Evolutionary conservation across 2,113 vertebrate genomes (phyloP).

Genomic region (Callithrix jacchus): DNA sequence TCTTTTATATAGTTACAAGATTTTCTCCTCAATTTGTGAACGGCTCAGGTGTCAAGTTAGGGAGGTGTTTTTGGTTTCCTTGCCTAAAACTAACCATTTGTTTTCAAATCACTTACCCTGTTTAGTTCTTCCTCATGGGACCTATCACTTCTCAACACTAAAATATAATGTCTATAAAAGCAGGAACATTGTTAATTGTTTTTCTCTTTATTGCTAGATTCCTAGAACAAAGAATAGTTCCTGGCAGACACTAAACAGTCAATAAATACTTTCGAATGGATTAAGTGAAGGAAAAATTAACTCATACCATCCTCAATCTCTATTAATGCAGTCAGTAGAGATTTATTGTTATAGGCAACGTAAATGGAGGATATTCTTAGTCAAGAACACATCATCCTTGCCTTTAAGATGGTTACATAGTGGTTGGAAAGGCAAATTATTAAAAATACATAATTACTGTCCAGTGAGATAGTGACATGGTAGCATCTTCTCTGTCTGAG

Average conservation of each 20-base stretch:
- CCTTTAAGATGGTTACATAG: not conserved
- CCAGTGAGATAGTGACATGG: not conserved
- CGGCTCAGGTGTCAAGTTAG: not conserved
- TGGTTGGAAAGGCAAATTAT: not conserved
- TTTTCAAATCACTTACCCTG: not conserved
- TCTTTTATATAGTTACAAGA: not conserved
- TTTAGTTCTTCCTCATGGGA: not conserved
- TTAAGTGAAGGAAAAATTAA: not conserved
- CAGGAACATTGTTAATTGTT: not conserved
- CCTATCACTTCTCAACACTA: not conserved
- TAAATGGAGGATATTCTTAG: not conserved
- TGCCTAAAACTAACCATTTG: not conserved
- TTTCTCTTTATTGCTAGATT: not conserved
- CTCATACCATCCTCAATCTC: not conserved
- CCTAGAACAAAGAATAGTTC: not conserved
- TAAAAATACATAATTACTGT: not conserved
- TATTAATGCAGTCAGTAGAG: not conserved
- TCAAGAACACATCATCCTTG: not conserved
- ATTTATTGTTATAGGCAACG: not conserved
- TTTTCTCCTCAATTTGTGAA: not conserved
- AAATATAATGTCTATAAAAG: not conserved
- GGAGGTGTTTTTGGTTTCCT: not conserved
- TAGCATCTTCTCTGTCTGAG: not conserved
- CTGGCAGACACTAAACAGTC: not conserved
- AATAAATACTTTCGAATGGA: conserved; percentile 3